Evolutionary conservation across 2,797 vertebrate species (phyloP).

Genomic region (Poecilia picta): DNA sequence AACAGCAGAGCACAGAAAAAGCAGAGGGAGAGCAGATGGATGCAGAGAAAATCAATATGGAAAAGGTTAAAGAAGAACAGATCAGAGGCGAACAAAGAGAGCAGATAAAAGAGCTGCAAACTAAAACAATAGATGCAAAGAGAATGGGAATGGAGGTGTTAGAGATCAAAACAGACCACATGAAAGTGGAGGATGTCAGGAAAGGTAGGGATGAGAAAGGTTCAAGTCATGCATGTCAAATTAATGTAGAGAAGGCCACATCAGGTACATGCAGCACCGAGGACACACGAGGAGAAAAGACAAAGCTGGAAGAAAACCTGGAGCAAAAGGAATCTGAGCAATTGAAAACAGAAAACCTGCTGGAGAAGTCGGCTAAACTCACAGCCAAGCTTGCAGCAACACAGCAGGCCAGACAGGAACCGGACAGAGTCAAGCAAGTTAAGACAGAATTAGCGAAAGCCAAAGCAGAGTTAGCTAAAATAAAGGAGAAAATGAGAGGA

Average conservation of each 20-base stretch:
- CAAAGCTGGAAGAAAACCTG: conserved; percentile 12
- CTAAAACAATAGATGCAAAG: conserved; percentile 28
- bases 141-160: conserved; percentile 5
- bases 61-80: conserved; percentile 40
- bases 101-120: conserved; percentile 21
- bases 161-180: conserved; percentile 31
- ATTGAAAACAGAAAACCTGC: conserved; percentile 39
- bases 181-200: conserved; percentile 20
- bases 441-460: conserved; percentile 72
- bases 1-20: conserved; percentile 23
- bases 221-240: neutral
- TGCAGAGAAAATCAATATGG: conserved; percentile 34
- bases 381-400: conserved; percentile 28
- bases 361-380: conserved; percentile 38
- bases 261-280: neutral
- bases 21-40: conserved; percentile 18
- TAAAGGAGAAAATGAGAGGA: conserved; percentile 71
- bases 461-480: conserved; percentile 72
- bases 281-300: conserved; percentile 19
- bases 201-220: conserved; percentile 23
- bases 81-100: conserved; percentile 37
- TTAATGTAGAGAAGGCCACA: conserved; percentile 18
- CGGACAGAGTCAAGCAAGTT: conserved; percentile 66
- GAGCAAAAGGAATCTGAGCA: conserved; percentile 27
- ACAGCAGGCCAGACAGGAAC: conserved; percentile 49